These are phyloP conservation scores for Hylaea fasciaria DNA, from an alignment of 2,888 invertebrate species.

Conservation along the genomic window DNA sequence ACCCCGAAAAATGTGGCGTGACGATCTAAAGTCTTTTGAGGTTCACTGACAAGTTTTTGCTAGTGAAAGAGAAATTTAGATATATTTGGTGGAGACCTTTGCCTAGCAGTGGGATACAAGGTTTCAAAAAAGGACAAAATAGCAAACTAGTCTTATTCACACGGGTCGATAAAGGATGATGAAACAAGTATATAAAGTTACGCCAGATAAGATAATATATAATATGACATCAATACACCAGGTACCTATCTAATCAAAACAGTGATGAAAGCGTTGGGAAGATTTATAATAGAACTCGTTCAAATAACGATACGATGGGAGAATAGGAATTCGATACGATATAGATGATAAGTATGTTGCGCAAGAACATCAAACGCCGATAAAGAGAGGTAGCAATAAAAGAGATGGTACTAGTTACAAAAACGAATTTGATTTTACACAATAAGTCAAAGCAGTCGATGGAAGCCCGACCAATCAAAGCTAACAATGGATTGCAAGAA, in stretches of 20 bases:
- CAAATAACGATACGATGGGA: constrained; percentile 45
- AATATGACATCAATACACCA: constrained; percentile 22
- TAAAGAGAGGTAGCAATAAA: constrained; percentile 33
- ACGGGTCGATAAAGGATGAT: constrained; percentile 14
- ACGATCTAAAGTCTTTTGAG: no score
- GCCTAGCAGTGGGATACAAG: no score
- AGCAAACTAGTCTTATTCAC: background rate
- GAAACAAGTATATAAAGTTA: constrained; percentile 13
- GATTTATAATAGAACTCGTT: constrained; percentile 49
- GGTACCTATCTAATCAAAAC: constrained; percentile 41
- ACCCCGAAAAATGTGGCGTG: no score
- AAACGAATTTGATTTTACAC: constrained; percentile 56
- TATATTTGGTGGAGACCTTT: no score
- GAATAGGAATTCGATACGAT: constrained; percentile 55
- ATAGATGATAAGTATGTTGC: constrained; percentile 49
- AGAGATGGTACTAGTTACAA: constrained; percentile 38
- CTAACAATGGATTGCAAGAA: constrained; percentile 66
- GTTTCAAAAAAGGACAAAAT: no score
- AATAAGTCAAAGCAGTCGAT: constrained; percentile 51
- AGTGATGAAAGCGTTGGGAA: constrained; percentile 43
- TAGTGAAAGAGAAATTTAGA: no score
- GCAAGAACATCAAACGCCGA: constrained; percentile 48
- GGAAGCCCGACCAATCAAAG: constrained; percentile 65
- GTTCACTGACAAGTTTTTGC: no score
- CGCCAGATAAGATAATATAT: background rate